Conservation (phyloP, 2,888 invertebrate species). For the Argyra leucocephala region DNA sequence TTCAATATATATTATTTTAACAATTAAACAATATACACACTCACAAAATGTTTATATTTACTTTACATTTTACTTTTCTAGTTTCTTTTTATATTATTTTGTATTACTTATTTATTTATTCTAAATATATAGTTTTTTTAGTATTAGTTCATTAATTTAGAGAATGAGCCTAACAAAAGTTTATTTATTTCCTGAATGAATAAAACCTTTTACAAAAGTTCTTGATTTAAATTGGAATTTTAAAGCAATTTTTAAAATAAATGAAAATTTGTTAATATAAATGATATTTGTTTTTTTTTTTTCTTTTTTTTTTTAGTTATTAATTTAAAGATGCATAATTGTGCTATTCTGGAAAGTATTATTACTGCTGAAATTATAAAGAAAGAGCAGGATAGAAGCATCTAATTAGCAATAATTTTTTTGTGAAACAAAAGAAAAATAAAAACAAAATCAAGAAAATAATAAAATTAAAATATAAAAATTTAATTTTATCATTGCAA, state of each 20-base stretch:
- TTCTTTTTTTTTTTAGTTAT: conserved; percentile 15
- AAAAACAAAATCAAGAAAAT: conserved; percentile 18
- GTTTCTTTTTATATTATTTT: neutral
- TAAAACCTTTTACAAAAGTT: neutral
- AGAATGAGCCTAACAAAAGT: neutral
- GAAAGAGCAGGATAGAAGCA: conserved; percentile 22
- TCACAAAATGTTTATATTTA: neutral
- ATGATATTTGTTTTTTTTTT: neutral
- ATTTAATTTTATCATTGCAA: neutral
- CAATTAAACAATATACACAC: neutral
- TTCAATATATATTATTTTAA: neutral
- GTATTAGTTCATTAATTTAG: no score
- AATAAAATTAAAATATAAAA: neutral
- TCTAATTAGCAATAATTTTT: conserved; percentile 19
- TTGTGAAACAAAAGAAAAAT: conserved; percentile 17
- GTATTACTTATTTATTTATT: neutral
- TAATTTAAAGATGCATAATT: conserved; percentile 44
- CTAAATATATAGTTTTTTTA: no score
- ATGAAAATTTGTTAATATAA: neutral
- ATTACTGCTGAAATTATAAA: conserved; percentile 32
- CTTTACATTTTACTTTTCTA: neutral
- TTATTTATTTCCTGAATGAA: no score
- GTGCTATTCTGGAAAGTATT: conserved; percentile 42
- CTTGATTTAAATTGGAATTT: neutral
- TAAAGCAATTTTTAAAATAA: neutral